Evolutionary conservation across 2,888 invertebrate genomes (phyloP).

Genomic region (Drosophila emarginata): DNA sequence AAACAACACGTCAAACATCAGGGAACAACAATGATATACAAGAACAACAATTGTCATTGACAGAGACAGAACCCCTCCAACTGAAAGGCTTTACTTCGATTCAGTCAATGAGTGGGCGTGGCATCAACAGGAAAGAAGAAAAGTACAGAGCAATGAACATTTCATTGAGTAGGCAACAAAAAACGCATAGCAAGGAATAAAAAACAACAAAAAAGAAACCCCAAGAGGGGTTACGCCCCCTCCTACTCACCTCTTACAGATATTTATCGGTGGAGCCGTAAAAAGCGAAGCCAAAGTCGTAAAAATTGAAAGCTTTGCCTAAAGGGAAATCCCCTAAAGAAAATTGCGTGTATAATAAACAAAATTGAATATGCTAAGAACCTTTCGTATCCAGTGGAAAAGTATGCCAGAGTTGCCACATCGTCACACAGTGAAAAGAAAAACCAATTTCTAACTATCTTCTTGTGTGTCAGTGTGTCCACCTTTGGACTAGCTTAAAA

Average conservation of each 20-base stretch:
- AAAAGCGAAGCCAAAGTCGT: conserved; percentile 62
- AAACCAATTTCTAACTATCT: conserved; percentile 63
- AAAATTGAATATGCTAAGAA: conserved; percentile 55
- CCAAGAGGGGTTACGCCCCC: conserved; percentile 8
- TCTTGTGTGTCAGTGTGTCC: conserved; percentile 37
- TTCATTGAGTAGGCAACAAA: conserved; percentile 65
- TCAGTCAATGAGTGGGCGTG: conserved; percentile 31
- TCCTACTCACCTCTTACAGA: neutral
- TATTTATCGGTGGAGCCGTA: conserved; percentile 60
- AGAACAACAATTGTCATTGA: neutral
- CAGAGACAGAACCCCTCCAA: conserved; percentile 2
- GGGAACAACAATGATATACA: conserved; percentile 6
- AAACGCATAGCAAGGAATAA: conserved; percentile 55
- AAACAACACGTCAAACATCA: conserved; percentile 4
- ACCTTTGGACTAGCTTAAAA: conserved; percentile 50
- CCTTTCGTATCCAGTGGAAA: conserved; percentile 13
- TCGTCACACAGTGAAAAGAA: conserved; percentile 16
- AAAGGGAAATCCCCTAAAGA: conserved; percentile 25
- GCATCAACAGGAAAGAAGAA: conserved; percentile 7
- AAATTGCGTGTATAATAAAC: conserved; percentile 45
- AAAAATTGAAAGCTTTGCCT: conserved; percentile 55
- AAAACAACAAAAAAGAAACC: conserved; percentile 35
- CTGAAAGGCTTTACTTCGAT: conserved; percentile 26
- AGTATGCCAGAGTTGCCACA: conserved; percentile 27
- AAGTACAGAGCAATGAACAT: conserved; percentile 64